Percentiles rank a stretch among this genome's conserved stretches.
These are phyloP conservation scores for Diarsia mendica DNA, from an alignment of 2,888 invertebrate genomes.

Conservation along the genomic window DNA sequence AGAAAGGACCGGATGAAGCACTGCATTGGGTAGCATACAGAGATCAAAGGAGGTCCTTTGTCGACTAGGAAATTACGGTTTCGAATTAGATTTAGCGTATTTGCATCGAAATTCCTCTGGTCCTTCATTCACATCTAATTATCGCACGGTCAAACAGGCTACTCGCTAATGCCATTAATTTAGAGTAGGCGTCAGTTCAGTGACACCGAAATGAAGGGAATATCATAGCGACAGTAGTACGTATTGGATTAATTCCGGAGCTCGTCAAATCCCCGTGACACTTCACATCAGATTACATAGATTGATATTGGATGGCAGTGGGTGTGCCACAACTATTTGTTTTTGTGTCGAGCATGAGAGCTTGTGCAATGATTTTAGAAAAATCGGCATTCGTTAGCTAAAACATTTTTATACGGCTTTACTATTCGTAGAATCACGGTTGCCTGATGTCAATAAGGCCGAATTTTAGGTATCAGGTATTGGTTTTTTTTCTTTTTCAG, in stretches of 20 bases:
- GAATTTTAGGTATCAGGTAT: not conserved
- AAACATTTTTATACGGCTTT: not conserved
- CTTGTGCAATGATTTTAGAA: constrained; percentile 4
- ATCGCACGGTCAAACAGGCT: constrained; percentile 33
- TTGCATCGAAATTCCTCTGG: constrained; percentile 32
- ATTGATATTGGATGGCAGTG: constrained; percentile 51
- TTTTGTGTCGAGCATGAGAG: constrained; percentile 26
- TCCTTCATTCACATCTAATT: constrained; percentile 48
- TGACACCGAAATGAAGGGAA: constrained; percentile 48
- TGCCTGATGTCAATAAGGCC: not conserved
- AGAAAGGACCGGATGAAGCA: constrained; percentile 3
- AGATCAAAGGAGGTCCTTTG: constrained; percentile 32
- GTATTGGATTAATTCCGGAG: constrained; percentile 59
- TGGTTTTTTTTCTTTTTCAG: constrained; percentile 1
- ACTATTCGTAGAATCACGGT: constrained; percentile 5
- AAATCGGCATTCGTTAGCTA: not conserved
- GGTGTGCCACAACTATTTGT: constrained; percentile 43
- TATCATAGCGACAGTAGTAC: constrained; percentile 46
- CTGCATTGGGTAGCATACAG: constrained; percentile 10
- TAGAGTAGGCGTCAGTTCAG: constrained; percentile 30
- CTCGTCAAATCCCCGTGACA: constrained; percentile 48
- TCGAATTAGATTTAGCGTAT: constrained; percentile 31
- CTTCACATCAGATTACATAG: constrained; percentile 62
- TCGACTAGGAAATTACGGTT: constrained; percentile 32
- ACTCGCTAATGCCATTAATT: constrained; percentile 54